Evolutionary conservation across 2,888 invertebrate species (phyloP).

Genomic region (Incurvaria masculella): DNA sequence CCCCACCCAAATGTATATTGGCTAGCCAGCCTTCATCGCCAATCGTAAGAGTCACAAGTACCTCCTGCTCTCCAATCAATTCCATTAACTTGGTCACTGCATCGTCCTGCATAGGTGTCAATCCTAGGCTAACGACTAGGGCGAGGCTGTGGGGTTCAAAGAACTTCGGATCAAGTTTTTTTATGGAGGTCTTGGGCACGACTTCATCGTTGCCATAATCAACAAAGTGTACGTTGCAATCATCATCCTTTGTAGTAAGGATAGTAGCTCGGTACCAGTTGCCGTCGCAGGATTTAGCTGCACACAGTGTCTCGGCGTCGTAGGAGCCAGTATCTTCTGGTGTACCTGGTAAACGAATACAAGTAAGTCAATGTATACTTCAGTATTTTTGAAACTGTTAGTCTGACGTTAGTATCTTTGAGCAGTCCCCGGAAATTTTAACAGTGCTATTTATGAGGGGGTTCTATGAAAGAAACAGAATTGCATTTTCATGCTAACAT

Average conservation of each 20-base stretch:
- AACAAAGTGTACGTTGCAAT: conserved; percentile 54
- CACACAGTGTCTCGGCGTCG: conserved; percentile 56
- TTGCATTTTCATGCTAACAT: no score
- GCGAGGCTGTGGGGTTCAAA: conserved; percentile 39
- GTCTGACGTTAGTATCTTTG: no score
- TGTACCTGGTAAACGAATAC: conserved; percentile 27
- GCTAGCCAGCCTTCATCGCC: conserved; percentile 56
- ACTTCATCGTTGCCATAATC: conserved; percentile 71
- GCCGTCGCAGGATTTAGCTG: conserved; percentile 58
- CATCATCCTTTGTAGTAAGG: conserved; percentile 34
- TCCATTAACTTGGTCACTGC: conserved; percentile 33
- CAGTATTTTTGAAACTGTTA: no score
- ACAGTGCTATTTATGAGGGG: no score
- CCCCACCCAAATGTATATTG: conserved; percentile 46
- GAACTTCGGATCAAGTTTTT: conserved; percentile 46
- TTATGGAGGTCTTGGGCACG: conserved; percentile 41
- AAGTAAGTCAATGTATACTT: conserved; percentile 19
- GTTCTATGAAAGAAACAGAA: no score
- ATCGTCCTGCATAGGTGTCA: conserved; percentile 38
- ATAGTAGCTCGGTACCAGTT: conserved; percentile 72
- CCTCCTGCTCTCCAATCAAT: conserved; percentile 47
- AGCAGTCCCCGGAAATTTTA: no score
- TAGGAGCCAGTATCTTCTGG: conserved; percentile 38
- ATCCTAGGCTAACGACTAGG: conserved; percentile 36
- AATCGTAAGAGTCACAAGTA: conserved; percentile 51